These are phyloP conservation scores for Drosophila guanche DNA, from an alignment of 1,140 invertebrate species.

Conservation along the genomic window DNA sequence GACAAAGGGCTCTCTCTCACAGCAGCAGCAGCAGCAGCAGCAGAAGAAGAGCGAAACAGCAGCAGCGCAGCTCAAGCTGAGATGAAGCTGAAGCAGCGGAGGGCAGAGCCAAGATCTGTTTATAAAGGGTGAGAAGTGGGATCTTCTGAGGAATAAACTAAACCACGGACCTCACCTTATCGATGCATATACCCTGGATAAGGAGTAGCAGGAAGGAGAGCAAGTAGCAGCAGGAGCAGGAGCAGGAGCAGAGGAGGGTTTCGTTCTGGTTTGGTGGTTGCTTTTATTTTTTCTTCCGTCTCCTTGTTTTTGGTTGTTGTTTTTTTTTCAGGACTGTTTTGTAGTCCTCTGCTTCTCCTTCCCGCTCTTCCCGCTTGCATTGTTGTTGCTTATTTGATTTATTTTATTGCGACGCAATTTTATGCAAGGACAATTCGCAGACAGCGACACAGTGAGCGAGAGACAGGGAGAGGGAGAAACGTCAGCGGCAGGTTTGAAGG, in stretches of 20 bases:
- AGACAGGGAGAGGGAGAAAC: not conserved
- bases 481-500: slow-evolving; percentile 27
- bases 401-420: slow-evolving; percentile 79
- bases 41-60: not conserved
- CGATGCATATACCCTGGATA: not conserved
- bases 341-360: slow-evolving; percentile 19
- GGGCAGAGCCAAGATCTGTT: too few species aligned
- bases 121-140: too few species aligned
- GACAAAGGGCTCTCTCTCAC: slow-evolving; percentile 34
- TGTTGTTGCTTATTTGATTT: slow-evolving; percentile 58
- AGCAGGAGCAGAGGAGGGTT: slow-evolving; percentile 26
- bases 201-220: slow-evolving; percentile 1
- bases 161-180: too few species aligned
- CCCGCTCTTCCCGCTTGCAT: too few species aligned
- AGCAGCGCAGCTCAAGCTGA: too few species aligned
- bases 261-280: slow-evolving; percentile 66
- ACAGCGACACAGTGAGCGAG: slow-evolving; percentile 4
- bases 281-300: slow-evolving; percentile 15
- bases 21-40: slow-evolving; percentile 17
- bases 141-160: too few species aligned
- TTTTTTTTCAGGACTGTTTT: slow-evolving; percentile 25
- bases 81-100: not conserved
- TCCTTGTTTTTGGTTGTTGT: slow-evolving; percentile 7
- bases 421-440: slow-evolving; percentile 65
- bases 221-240: slow-evolving; percentile 23